Evolutionary conservation across 1,140 invertebrate genomes (phyloP), one percentile per base, ranked within the genome.

Genomic region (Cardiocondyla obscurior): DNA sequence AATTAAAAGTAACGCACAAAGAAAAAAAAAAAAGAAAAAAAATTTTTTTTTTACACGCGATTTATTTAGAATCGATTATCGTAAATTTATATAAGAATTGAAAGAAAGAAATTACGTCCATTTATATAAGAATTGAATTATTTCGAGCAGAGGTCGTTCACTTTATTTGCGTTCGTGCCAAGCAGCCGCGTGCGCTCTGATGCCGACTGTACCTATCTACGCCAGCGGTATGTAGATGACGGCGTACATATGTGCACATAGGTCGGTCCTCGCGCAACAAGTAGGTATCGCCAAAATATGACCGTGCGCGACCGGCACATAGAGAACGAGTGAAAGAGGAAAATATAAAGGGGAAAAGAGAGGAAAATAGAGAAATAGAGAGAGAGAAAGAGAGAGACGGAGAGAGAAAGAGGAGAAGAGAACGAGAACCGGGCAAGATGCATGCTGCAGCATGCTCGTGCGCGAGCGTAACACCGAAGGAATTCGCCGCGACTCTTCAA

Each of bases 211-310:
- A 84, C 60, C 86, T 72, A 84, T 53, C 86, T 69, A 84, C 46
- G 30, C n/a, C 62, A 58, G 58, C 83, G n/a, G 51, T 70, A 81
- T 85, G 84, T 88, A 86, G 76, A 85, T 83, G 44, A 74, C 25
- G 30, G 8, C 28, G 60, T 84, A 84, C 72, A 85, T 83, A 85
- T 79, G 49, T 67, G 39, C 81, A 84, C 81, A 87, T 86, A 82
- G 74, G 70, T 85, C 83, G 84, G 77, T 77, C 51, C 83, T 85
- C 83, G 90, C 85, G 92, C 92, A 93, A 93, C 92, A 93, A 93
- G 92, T 93, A 91, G 91, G 87, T 90, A 91, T 91, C 90, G 86
- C 92, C 92, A 89, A 93, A 93, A 93, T 92, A 92, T 93, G 89
- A 87, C 82, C 83, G 86, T 77, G 69, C 83, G 74, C 85, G 83